Percentiles rank a stretch among this genome's conserved stretches.
These are phyloP conservation scores for Malurus elegans DNA, from an alignment of 2,113 vertebrate species.

Conservation along the genomic window DNA sequence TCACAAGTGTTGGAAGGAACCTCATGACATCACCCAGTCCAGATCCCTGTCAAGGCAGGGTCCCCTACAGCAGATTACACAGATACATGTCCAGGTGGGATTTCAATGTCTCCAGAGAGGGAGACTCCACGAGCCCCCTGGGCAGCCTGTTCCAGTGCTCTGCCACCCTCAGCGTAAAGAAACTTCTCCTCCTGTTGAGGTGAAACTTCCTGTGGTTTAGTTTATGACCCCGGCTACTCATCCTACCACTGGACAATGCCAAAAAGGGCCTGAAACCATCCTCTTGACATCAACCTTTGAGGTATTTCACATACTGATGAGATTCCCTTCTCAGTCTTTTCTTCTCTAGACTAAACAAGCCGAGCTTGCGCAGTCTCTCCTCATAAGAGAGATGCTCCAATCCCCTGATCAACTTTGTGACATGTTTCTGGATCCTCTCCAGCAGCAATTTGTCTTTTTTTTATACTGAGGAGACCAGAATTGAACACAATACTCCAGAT, in stretches of 20 bases:
- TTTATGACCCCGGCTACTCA: neutral
- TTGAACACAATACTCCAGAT: neutral
- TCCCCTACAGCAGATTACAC: neutral
- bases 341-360: neutral
- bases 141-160: neutral
- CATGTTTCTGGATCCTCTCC: accelerated
- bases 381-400: accelerated
- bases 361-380: neutral
- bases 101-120: neutral
- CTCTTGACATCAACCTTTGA: neutral
- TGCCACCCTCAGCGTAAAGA: accelerated
- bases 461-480: neutral
- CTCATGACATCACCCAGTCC: neutral
- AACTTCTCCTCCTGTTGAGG: neutral
- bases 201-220: neutral
- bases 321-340: neutral
- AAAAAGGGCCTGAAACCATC: neutral
- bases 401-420: neutral
- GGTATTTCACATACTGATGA: neutral
- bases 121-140: accelerated
- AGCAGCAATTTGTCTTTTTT: neutral
- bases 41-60: neutral
- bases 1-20: neutral
- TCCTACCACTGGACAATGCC: accelerated
- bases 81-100: too few relatives aligned